A percentile compares a stretch with the other conserved stretches of the same genome.
These are phyloP conservation scores for Dendrolimus punctatus DNA, from an alignment of 1,140 invertebrate genomes.

Conservation along the genomic window DNA sequence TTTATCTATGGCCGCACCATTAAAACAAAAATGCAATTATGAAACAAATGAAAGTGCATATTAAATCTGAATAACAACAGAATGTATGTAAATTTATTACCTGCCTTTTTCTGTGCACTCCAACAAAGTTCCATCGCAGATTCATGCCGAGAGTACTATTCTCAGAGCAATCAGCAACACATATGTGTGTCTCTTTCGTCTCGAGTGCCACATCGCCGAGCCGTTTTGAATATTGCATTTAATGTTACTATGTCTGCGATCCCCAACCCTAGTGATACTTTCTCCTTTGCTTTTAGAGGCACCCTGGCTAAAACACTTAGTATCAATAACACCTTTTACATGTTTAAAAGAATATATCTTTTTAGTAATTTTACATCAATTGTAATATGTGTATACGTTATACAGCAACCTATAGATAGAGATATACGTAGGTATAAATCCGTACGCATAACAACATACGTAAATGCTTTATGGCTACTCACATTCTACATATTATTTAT, in stretches of 20 bases:
- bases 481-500: too few relatives aligned
- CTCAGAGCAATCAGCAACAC: conserved; percentile 54
- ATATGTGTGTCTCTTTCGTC: conserved; percentile 41
- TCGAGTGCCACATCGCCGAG: conserved; percentile 36
- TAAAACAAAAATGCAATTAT: too few relatives aligned
- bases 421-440: too few relatives aligned
- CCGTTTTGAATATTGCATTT: conserved; percentile 63
- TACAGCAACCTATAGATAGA: too few relatives aligned
- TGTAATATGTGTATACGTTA: too few relatives aligned
- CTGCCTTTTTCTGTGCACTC: not conserved
- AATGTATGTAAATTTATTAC: conserved; percentile 2
- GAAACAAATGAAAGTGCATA: too few relatives aligned
- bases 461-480: too few relatives aligned
- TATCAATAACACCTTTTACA: conserved; percentile 1
- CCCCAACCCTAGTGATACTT: conserved; percentile 14
- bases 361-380: not conserved
- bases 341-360: not conserved
- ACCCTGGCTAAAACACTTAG: conserved; percentile 6
- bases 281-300: conserved; percentile 11
- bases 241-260: conserved; percentile 28
- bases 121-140: conserved; percentile 18
- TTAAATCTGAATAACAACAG: not conserved
- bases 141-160: conserved; percentile 38
- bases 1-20: too few relatives aligned
- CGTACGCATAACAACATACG: too few relatives aligned